These are phyloP conservation scores for Phyto melanocephala DNA, from an alignment of 2,888 invertebrate species.

Conservation along the genomic window DNA sequence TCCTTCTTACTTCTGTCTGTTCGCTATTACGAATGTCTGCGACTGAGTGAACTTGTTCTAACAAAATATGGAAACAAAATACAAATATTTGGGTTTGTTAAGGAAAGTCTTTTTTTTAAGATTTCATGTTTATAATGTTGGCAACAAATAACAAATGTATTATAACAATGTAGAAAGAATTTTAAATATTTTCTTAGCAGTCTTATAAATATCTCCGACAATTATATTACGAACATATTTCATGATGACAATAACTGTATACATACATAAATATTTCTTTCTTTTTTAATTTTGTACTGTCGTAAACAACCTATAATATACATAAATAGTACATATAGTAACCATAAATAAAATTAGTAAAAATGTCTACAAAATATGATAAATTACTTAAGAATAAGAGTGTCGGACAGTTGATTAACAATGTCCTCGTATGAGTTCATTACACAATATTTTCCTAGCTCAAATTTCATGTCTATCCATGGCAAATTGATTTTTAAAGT, in stretches of 20 bases:
- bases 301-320: too few relatives aligned
- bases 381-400: neutral
- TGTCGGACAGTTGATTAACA: neutral
- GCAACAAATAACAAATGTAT: constrained; percentile 30
- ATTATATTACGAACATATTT: neutral
- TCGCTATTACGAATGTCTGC: neutral
- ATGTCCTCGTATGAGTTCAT: neutral
- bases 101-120: constrained; percentile 12
- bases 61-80: constrained; percentile 42
- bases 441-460: neutral
- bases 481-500: constrained; percentile 20
- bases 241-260: neutral
- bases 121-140: constrained; percentile 10
- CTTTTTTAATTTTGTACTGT: too few relatives aligned
- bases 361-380: constrained; percentile 8
- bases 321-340: too few relatives aligned
- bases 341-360: too few relatives aligned
- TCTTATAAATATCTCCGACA: neutral
- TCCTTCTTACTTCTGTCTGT: neutral
- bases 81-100: constrained; percentile 20
- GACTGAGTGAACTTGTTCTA: constrained; percentile 5
- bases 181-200: neutral
- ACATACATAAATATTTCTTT: neutral
- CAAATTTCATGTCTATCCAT: neutral
- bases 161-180: neutral